Percentiles rank a stretch among this genome's conserved stretches.
phyloP scores from a whole-genome alignment of 2,797 vertebrate genomes.

The Propithecus deckenii region DNA sequence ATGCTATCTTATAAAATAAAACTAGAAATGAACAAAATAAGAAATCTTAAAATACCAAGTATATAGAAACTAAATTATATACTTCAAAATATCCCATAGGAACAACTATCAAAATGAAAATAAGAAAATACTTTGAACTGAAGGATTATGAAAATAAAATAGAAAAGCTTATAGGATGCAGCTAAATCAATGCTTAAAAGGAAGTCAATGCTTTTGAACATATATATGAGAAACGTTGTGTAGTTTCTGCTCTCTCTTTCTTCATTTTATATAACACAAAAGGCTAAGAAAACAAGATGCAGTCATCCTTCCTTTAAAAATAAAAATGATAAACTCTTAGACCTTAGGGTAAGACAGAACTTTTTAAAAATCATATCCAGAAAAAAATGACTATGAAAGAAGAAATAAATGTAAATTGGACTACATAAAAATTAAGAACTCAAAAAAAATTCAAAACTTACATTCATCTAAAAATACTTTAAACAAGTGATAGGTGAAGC shows the following conservation, averaged over 20 bases:
- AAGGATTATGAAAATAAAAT: background rate
- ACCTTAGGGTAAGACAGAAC: background rate
- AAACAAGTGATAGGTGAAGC: background rate
- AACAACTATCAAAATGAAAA: background rate
- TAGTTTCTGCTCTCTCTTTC: background rate
- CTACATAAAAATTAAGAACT: background rate
- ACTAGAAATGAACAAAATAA: background rate
- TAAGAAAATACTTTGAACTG: background rate
- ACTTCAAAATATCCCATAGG: background rate
- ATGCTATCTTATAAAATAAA: background rate
- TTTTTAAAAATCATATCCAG: background rate
- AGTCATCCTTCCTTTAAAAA: background rate
- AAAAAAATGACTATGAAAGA: constrained; percentile 44
- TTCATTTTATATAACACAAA: background rate
- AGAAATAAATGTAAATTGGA: constrained; percentile 72
- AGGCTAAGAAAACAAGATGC: background rate
- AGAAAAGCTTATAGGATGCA: background rate
- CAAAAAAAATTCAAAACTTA: background rate
- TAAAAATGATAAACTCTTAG: background rate
- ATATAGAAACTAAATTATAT: background rate
- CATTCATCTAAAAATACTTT: background rate
- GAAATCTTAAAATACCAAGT: background rate
- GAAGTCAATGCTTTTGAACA: background rate
- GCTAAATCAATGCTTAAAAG: background rate
- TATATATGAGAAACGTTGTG: background rate